These are phyloP conservation scores for Stenchaetothrips biformis DNA, from an alignment of 2,888 invertebrate genomes.

Conservation along the genomic window DNA sequence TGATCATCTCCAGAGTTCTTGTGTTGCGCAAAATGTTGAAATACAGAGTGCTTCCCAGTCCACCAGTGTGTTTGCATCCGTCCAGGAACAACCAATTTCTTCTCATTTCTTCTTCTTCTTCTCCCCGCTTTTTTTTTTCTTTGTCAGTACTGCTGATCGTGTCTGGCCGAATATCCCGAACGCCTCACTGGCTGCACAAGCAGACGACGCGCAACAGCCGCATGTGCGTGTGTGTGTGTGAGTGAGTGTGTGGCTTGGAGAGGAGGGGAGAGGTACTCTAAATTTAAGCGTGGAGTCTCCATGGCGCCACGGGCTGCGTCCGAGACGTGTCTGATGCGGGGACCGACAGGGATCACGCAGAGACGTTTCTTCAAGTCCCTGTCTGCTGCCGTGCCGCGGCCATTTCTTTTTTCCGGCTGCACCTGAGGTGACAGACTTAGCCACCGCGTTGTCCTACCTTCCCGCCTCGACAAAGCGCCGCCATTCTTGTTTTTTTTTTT, in stretches of 20 bases:
- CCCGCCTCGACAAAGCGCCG: background rate
- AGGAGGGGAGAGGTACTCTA: background rate
- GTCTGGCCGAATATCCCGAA: background rate
- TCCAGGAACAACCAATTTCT: no score
- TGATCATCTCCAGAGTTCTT: no score
- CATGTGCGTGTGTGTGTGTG: no score
- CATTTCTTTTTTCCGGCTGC: background rate
- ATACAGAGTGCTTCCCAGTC: no score
- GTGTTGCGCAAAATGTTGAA: no score
- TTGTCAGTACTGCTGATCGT: background rate
- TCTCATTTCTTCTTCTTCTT: no score
- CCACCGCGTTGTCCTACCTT: background rate
- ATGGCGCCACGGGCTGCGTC: background rate
- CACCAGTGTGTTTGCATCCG: no score
- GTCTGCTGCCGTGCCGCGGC: background rate
- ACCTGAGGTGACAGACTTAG: constrained; percentile 13
- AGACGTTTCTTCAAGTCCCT: background rate
- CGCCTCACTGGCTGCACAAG: background rate
- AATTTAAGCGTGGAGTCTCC: constrained; percentile 12
- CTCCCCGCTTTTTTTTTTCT: no score
- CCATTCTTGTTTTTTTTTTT: no score
- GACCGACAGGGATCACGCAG: no score
- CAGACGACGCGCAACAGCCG: no score
- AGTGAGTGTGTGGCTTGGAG: background rate
- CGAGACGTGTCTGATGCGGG: no score